phyloP scores from a whole-genome alignment of 2,888 invertebrate species.

The Euproctis similis region DNA sequence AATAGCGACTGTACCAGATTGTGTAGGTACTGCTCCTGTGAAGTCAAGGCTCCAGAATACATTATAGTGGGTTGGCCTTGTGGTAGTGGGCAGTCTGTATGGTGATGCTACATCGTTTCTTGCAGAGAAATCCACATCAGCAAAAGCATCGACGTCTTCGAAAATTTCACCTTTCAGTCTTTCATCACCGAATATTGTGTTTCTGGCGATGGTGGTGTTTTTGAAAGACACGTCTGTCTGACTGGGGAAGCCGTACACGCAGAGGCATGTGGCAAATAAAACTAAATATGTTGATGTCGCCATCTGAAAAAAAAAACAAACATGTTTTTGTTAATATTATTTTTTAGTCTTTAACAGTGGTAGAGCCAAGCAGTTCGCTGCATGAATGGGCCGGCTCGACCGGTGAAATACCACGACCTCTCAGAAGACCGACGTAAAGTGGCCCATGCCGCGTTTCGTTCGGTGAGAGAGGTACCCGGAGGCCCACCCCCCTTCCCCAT shows the following conservation, averaged over 20 bases:
- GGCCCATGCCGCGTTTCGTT: too few species aligned
- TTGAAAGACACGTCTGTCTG: not conserved
- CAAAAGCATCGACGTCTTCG: slow-evolving; percentile 34
- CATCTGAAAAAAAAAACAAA: slow-evolving; percentile 40
- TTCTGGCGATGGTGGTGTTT: slow-evolving; percentile 27
- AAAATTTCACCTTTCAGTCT: slow-evolving; percentile 49
- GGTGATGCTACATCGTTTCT: slow-evolving; percentile 20
- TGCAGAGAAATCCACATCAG: slow-evolving; percentile 6
- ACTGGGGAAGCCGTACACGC: slow-evolving; percentile 33
- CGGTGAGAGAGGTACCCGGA: too few species aligned
- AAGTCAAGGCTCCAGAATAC: slow-evolving; percentile 64
- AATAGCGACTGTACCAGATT: slow-evolving; percentile 3
- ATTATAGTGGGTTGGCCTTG: slow-evolving; percentile 70
- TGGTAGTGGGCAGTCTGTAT: slow-evolving; percentile 64
- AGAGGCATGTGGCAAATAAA: slow-evolving; percentile 32
- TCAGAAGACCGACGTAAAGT: too few species aligned
- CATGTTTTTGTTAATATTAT: too few species aligned
- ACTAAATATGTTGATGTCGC: slow-evolving; percentile 39
- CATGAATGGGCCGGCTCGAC: too few species aligned
- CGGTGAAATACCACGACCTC: too few species aligned
- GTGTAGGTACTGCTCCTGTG: not conserved
- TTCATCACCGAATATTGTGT: slow-evolving; percentile 59
- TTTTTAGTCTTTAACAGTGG: too few species aligned
- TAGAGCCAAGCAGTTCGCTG: too few species aligned
- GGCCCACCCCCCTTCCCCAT: too few species aligned